phyloP scores from a whole-genome alignment of 2,888 invertebrate genomes.

The Athetis lepigone region DNA sequence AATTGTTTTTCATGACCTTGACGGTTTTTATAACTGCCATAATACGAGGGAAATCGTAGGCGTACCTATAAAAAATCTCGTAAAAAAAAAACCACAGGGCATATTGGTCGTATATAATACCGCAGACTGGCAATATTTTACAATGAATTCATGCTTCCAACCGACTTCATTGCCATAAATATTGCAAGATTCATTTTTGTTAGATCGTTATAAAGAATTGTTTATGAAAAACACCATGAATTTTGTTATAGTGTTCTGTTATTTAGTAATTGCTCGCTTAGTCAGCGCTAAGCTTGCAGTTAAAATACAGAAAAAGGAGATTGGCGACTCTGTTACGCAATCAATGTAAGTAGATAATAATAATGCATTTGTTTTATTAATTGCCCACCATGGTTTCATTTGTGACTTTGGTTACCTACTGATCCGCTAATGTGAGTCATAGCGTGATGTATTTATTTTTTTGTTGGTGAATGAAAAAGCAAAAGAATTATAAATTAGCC shows the following conservation, averaged over 20 bases:
- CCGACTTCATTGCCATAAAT: slow-evolving; percentile 59
- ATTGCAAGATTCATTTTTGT: slow-evolving; percentile 61
- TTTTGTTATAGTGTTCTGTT: slow-evolving; percentile 60
- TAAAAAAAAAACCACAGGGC: slow-evolving; percentile 71
- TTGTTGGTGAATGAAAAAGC: too few relatives aligned
- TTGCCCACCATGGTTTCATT: too few relatives aligned
- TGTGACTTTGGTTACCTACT: too few relatives aligned
- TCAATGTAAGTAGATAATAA: slow-evolving; percentile 75
- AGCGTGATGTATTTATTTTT: too few relatives aligned
- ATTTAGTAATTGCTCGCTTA: slow-evolving; percentile 42
- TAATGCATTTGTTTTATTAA: neutral
- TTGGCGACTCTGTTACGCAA: slow-evolving; percentile 24
- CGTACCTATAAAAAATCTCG: slow-evolving; percentile 71
- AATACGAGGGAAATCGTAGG: slow-evolving; percentile 69
- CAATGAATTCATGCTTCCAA: slow-evolving; percentile 68
- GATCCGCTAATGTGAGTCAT: too few relatives aligned
- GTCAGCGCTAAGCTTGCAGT: slow-evolving; percentile 58
- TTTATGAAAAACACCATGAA: slow-evolving; percentile 69
- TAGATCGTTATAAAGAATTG: slow-evolving; percentile 65
- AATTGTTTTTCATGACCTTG: slow-evolving; percentile 54
- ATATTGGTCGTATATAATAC: slow-evolving; percentile 71
- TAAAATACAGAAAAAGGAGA: slow-evolving; percentile 71
- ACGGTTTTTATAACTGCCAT: slow-evolving; percentile 68
- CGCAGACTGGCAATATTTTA: slow-evolving; percentile 70
- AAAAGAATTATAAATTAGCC: too few relatives aligned